These are phyloP conservation scores for Metalampra italica DNA, from an alignment of 2,888 invertebrate genomes.

Conservation along the genomic window DNA sequence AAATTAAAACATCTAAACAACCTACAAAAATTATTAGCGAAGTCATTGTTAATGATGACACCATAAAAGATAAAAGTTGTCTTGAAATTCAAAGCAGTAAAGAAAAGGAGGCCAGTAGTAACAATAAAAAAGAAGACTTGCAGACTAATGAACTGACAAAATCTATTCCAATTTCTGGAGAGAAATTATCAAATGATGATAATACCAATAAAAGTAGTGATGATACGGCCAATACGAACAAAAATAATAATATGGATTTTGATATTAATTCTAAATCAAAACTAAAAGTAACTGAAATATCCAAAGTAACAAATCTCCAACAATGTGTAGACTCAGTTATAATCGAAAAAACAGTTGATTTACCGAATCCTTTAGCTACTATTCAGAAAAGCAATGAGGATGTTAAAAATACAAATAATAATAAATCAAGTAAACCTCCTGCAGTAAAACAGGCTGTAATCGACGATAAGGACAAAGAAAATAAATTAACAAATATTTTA, in stretches of 20 bases:
- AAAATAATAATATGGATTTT: background rate
- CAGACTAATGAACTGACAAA: slow-evolving; percentile 11
- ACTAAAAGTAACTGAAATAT: background rate
- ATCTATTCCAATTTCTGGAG: slow-evolving; percentile 8
- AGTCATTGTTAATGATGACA: background rate
- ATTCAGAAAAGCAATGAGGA: slow-evolving; percentile 17
- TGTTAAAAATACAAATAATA: slow-evolving; percentile 16
- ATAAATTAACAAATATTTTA: slow-evolving; percentile 56
- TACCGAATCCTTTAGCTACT: slow-evolving; percentile 2
- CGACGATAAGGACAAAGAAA: slow-evolving; percentile 53
- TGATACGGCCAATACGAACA: background rate
- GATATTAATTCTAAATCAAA: background rate
- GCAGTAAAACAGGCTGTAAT: slow-evolving; percentile 25
- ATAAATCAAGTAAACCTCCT: slow-evolving; percentile 27
- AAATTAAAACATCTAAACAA: slow-evolving; percentile 30
- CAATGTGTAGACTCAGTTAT: background rate
- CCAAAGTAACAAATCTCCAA: background rate
- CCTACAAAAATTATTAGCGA: slow-evolving; percentile 20
- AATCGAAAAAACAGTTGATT: background rate
- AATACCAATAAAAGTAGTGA: background rate
- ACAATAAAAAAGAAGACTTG: slow-evolving; percentile 15
- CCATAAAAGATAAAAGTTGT: background rate
- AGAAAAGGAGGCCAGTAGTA: slow-evolving; percentile 11
- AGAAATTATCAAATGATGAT: slow-evolving; percentile 7
- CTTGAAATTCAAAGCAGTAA: slow-evolving; percentile 4